Conservation (phyloP, 2,888 invertebrate species). For the Cremastinae sp. region DNA sequence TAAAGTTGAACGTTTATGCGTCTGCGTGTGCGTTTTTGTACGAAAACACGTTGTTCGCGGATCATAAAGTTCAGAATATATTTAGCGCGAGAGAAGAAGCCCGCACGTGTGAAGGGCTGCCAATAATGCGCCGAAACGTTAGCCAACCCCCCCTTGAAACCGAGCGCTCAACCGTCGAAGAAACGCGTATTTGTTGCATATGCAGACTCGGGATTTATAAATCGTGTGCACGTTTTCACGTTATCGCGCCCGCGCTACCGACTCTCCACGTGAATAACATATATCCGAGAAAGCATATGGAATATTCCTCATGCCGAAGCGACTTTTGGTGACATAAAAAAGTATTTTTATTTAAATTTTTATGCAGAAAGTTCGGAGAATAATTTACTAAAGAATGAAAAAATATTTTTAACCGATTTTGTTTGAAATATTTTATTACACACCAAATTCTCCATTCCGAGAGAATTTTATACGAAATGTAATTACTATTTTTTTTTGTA, state of each 20-base stretch:
- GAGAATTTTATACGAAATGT: too few species aligned
- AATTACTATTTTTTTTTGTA: too few species aligned
- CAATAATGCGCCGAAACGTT: conserved; percentile 15
- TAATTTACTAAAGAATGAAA: too few species aligned
- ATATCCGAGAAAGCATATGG: conserved; percentile 4
- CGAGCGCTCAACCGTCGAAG: conserved; percentile 13
- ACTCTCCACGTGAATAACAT: conserved; percentile 60
- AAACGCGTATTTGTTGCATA: conserved; percentile 20
- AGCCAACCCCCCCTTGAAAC: conserved; percentile 14
- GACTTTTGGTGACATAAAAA: background rate
- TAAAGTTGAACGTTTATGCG: conserved; percentile 16
- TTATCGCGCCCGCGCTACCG: conserved; percentile 61
- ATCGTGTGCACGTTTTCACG: conserved; percentile 64
- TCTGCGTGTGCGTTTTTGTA: conserved; percentile 17
- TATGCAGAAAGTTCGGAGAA: too few species aligned
- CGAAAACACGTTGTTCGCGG: conserved; percentile 49
- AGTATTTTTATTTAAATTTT: conserved; percentile 11
- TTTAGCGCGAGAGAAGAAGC: conserved; percentile 22
- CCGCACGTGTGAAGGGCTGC: conserved; percentile 32
- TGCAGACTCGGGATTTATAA: background rate
- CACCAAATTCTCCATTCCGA: too few species aligned
- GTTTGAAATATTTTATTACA: too few species aligned
- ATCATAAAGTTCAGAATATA: conserved; percentile 48
- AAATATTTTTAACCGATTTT: too few species aligned
- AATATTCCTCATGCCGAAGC: conserved; percentile 17